Evolutionary conservation across 2,797 vertebrate species (phyloP).

Genomic region (Halcyon chelicuti): DNA sequence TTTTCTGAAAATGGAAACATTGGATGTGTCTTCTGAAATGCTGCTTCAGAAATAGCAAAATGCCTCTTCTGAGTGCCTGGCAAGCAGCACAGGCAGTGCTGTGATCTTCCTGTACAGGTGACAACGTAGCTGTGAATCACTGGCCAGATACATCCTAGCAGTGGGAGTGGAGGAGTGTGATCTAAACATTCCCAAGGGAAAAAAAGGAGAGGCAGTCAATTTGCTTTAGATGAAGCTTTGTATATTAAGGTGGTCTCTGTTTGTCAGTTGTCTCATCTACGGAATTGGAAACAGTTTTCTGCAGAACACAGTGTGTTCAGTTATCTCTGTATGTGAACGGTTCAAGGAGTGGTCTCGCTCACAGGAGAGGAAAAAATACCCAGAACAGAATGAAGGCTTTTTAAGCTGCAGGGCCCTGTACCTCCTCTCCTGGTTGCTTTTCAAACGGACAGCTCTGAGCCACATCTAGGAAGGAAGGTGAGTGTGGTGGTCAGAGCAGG

Average conservation of each 20-base stretch:
- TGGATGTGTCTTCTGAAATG: background rate
- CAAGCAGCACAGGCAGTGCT: background rate
- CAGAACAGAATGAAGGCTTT: background rate
- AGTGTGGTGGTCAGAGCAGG: background rate
- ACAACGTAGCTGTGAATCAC: background rate
- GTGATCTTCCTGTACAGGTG: background rate
- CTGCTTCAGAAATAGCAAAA: background rate
- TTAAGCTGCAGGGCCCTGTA: background rate
- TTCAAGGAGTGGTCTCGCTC: background rate
- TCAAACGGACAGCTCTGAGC: background rate
- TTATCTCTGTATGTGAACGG: background rate
- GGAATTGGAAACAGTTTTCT: background rate
- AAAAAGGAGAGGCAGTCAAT: background rate
- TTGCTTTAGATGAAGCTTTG: background rate
- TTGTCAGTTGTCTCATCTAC: accelerated
- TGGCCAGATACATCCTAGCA: background rate
- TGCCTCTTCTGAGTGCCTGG: background rate
- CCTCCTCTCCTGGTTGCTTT: background rate
- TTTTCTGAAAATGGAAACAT: background rate
- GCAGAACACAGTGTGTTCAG: background rate
- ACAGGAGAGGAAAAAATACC: background rate
- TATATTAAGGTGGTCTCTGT: background rate
- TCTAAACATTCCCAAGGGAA: background rate
- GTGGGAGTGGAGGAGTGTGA: background rate
- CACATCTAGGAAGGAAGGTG: background rate